These are phyloP conservation scores for Diadumene lineata DNA, from an alignment of 92 coral and sea anemone species.

Conservation along the genomic window DNA sequence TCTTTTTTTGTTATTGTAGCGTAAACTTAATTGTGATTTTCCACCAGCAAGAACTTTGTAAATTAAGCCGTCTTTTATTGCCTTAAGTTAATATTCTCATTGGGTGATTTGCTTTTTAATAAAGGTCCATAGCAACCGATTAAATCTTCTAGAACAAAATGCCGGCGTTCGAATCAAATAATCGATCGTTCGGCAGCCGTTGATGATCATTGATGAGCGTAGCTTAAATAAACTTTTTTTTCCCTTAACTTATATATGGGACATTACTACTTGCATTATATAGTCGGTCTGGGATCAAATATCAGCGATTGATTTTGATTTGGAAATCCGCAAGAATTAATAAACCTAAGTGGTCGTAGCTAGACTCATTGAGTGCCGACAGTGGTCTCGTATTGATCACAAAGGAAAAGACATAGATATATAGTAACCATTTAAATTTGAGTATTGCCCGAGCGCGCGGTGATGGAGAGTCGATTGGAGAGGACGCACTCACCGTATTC, in stretches of 20 bases:
- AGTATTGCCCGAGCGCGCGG: not conserved
- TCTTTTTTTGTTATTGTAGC: conserved; percentile 9
- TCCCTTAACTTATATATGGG: not conserved
- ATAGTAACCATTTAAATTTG: not conserved
- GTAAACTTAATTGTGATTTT: conserved; percentile 1
- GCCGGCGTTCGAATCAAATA: not conserved
- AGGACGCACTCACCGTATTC: not conserved
- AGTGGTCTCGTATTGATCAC: not conserved
- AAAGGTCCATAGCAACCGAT: not conserved
- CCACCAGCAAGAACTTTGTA: not conserved
- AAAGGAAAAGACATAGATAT: not conserved
- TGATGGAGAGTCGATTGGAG: not conserved
- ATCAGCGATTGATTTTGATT: conserved; percentile 16
- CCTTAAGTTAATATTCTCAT: not conserved
- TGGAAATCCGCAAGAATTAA: conserved; percentile 19
- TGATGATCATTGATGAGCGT: not conserved
- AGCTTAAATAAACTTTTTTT: not conserved
- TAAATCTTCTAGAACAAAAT: not conserved
- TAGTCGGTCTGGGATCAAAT: not conserved
- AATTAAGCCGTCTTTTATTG: not conserved
- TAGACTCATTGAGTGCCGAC: not conserved
- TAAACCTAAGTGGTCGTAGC: conserved; percentile 18
- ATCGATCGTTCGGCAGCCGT: too few species aligned
- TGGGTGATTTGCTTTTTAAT: not conserved
- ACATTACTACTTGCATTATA: not conserved